Evolutionary conservation across 2,888 invertebrate genomes (phyloP), one percentile per base, ranked within the genome.

Genomic region (Ophion ventricosus): DNA sequence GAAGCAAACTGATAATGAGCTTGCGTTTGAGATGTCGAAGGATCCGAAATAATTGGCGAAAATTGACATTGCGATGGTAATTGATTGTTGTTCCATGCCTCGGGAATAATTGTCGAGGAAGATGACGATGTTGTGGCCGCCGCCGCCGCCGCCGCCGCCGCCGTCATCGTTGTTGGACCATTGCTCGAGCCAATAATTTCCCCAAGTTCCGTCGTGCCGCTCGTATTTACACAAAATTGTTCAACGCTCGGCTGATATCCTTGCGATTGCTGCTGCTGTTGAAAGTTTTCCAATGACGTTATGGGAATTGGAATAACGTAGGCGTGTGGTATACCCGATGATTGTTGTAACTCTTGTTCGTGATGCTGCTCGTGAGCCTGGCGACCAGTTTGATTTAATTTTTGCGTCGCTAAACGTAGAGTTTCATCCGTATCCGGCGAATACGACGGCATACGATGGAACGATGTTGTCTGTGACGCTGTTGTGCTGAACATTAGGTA

Each of bases 261-360:
- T 75, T 89, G 90, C 11, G 87, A 77, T 63, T 88, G 78, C 73
- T 90, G 85, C 78, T 88, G 91, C 83, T 49, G 49, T 4, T 90
- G 91, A 83, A 92, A 87, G 86, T 90, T 92, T 74, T 93, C 93
- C 85, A 92, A 91, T 88, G 93, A 91, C 90, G 93, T 91, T 87
- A 93, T 90, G 86, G 93, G 92, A 87, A 93, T 93, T 82, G 93
- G 93, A 84, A 93, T 93, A 78, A 93, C 92, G 84, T 93, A 93
- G 86, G 93, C 92, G 83, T 92, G 92, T 64, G 92, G 89, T 82
- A 92, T 91, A 82, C 90, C 88, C 72, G 87, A 70, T 56, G 89
- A 87, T 81, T 90, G 90, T 63, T 87, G 89, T 80, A 87, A 89
- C 26, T 80, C 82, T 26, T 64, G 70, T 56, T 77, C 64, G 20